phyloP scores from a whole-genome alignment of 2,113 vertebrate genomes.

The Odontesthes bonariensis region DNA sequence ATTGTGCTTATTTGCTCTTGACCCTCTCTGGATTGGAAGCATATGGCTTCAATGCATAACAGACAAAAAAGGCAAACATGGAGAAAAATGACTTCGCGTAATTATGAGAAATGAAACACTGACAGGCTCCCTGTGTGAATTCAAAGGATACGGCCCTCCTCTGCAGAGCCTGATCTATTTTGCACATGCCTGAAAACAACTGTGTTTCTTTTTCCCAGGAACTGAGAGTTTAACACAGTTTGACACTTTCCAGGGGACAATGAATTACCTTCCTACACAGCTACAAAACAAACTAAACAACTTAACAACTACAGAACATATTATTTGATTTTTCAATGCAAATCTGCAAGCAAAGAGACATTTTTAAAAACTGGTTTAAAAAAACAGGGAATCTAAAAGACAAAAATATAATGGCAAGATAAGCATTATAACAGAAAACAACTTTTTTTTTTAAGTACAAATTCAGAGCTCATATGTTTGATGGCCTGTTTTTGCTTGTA shows the following conservation, averaged over 20 bases:
- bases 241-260: slow-evolving; percentile 29
- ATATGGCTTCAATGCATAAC: slow-evolving; percentile 71
- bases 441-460: too few relatives aligned
- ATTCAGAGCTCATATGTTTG: too few relatives aligned
- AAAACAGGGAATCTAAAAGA: too few relatives aligned
- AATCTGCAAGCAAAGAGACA: background rate
- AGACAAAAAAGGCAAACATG: slow-evolving; percentile 39
- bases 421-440: too few relatives aligned
- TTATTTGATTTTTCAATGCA: background rate
- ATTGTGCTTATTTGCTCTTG: slow-evolving; percentile 26
- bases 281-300: too few relatives aligned
- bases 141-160: slow-evolving; percentile 10
- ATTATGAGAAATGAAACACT: slow-evolving; percentile 42
- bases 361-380: background rate
- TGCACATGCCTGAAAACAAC: slow-evolving; percentile 64
- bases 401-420: too few relatives aligned
- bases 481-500: too few relatives aligned
- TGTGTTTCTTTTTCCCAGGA: slow-evolving; percentile 55
- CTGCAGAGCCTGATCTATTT: slow-evolving; percentile 26
- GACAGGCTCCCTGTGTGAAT: slow-evolving; percentile 25
- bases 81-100: slow-evolving; percentile 37
- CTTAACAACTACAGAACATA: background rate
- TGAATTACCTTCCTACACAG: slow-evolving; percentile 10
- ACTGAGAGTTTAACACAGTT: slow-evolving; percentile 46
- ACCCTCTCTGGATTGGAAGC: slow-evolving; percentile 57